Evolutionary conservation across 1,140 invertebrate species (phyloP), one percentile per base, ranked within the genome.

Genomic region (Micrasema minimum): DNA sequence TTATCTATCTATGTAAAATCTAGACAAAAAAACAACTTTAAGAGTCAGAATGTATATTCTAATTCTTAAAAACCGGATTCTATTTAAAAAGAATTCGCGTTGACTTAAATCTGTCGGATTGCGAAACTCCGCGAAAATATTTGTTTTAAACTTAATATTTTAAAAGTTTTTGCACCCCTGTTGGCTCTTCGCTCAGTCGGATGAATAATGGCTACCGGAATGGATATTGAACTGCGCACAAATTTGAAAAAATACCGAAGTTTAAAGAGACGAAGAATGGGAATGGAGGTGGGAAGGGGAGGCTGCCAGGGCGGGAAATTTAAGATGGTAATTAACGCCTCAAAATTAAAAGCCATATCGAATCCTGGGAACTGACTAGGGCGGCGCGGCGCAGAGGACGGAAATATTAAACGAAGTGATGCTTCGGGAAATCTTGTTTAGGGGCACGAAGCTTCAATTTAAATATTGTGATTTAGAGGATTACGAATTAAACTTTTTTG

Each of bases 131-230:
- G n/a, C n/a, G n/a, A n/a, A n/a, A n/a, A n/a, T n/a, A n/a, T n/a
- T n/a, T n/a, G n/a, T n/a, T n/a, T n/a, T n/a, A n/a, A n/a, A n/a
- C n/a, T n/a, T n/a, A n/a, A n/a, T n/a, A n/a, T 46, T 16, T 14
- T 46, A 14, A 46, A 46, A 46, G 5, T 11, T 26, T 12, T 4
- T 12, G 23, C 61, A 12, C 31, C 59, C 69, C 61, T 53, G 9
- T 11, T n/a, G 7, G 20, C 57, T n/a, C 38, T 16, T 43, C 9
- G 5, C 41, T 16, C 7, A 10, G 16, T 0, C n/a, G 50, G 66
- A 72, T 72, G 71, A 72, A 72, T 72, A 72, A 72, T 72, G 71
- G 66, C 59, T 66, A 55, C 48, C 66, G 71, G 67, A 72, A 72
- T 72, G 71, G 71, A 72, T 65, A 72, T n/a, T 69, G 71, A 72